Evolutionary conservation across 2,888 invertebrate genomes (phyloP), one percentile per base, ranked within the genome.

Genomic region (Cantharis nigra): DNA sequence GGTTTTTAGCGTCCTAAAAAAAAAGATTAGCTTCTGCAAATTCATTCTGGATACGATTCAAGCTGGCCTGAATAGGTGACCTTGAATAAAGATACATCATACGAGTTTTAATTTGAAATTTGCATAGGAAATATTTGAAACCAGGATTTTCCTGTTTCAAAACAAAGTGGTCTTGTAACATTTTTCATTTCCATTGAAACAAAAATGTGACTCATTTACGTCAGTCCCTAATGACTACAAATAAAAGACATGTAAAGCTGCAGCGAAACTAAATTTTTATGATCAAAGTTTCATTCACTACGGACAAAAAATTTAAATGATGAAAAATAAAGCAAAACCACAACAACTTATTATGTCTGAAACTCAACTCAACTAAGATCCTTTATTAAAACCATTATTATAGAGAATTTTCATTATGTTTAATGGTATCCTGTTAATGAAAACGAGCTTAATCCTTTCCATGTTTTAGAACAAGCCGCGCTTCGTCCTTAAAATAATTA

Each of bases 381-480:
- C 74, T 71, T 77, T 69, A 74, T 74, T 74, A 77, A 71, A 77
- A 71, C 28, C 74, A 62, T 77, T 74, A 70, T 77, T 74, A 77
- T 77, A 74, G 63, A 74, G 77, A 77, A 74, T 77, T 74, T 77
- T 77, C 74, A 77, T 77, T 77, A 77, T 74, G 74, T 71, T 74
- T 77, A 77, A 74, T 77, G 77, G 71, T 63, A 74, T 74, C 74
- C 62, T 77, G 77, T 77, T 74, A 74, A 77, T 77, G 77, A 74
- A 77, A 77, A 77, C 64, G 74, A 74, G 74, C 74, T 77, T 74
- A 76, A 70, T 70, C 70, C 49, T 76, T 67, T 73, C 33, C 73
- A 65, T 63, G 71, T 16, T 71, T 71, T 63, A 74, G 65, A 74
- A 69, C 71, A 74, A 23, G 69, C 71, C 70, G 74, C 72, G 65